Base-by-base conservation (phyloP, 2,888 invertebrate species). In the Lochmaea crataegi region DNA sequence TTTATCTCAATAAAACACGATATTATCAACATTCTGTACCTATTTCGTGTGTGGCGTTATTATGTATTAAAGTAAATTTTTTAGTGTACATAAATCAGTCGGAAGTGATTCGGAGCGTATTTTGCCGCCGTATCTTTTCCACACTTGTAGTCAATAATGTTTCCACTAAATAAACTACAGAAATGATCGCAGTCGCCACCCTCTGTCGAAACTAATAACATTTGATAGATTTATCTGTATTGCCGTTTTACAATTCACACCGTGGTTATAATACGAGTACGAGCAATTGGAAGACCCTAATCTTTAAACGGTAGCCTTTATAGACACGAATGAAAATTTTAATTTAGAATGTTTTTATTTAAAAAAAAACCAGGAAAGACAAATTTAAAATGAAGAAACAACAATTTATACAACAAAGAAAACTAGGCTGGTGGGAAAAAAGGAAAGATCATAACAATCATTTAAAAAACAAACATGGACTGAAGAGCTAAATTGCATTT, bases 91-190 rank as follows among this genome's bases (percentile, higher is more conserved):
- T 68, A 68, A 68, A 68, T 68, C 68, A 68, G 16, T 66, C 38
- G 18, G 22, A 66, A 41, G 41, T 57, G 38, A 56, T 10, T 14
- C 32, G 22, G 41, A 68, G 67, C 58, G 67, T 67, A 45, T 67
- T 58, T 63, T 38, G 18, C 10, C 51, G 69, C 57, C 70, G 64
- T 73, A 73, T 73, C 71, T 68, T 68, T 74, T 74, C 74, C 75
- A 68, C 77, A 76, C 77, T 74, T 73, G 77, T 71, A 72, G 72
- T 75, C 76, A 76, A 77, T 77, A 76, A 76, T 71, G 70, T 76
- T 78, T 76, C 76, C 78, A 74, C 71, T 76, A 78, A 78, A 78
- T 78, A 78, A 78, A 78, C 71, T 77, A 68, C 72, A 57, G 56
- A 64, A 72, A 68, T 66, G 68, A 76, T 76, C 68, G 70, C 51